These are phyloP conservation scores for Cyprinella venusta DNA, from an alignment of 2,797 vertebrate species.

Conservation along the genomic window DNA sequence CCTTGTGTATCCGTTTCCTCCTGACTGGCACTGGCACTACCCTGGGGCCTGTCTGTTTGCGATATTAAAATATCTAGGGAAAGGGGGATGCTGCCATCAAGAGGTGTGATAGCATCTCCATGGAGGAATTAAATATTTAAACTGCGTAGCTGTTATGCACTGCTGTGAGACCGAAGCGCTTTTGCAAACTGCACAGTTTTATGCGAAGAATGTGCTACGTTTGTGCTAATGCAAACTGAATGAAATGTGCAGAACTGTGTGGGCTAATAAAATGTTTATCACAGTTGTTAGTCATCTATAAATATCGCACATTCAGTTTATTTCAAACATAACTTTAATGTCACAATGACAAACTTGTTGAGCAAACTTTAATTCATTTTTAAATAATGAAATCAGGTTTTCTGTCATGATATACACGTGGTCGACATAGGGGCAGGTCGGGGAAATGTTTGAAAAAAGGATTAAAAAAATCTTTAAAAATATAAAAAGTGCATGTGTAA, in stretches of 20 bases:
- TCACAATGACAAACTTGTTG: background rate
- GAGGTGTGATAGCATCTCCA: slow-evolving; percentile 52
- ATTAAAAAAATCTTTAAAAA: no score
- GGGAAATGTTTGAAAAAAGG: background rate
- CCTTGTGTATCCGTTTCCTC: slow-evolving; percentile 57
- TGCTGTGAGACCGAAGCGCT: slow-evolving; percentile 5
- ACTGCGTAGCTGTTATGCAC: slow-evolving; percentile 17
- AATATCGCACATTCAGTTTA: background rate
- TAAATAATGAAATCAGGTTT: background rate
- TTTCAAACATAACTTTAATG: background rate
- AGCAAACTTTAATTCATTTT: background rate
- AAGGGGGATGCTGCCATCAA: slow-evolving; percentile 62
- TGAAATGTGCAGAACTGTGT: background rate
- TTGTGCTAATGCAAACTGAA: background rate
- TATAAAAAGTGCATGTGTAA: no score
- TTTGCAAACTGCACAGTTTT: slow-evolving; percentile 38
- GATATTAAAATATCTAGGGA: slow-evolving; percentile 54
- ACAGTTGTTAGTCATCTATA: background rate
- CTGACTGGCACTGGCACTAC: slow-evolving; percentile 26
- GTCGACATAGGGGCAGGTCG: no score
- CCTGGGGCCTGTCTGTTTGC: slow-evolving; percentile 42
- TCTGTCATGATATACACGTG: background rate
- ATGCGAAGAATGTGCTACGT: background rate
- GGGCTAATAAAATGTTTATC: background rate
- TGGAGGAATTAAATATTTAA: slow-evolving; percentile 57